phyloP scores from a whole-genome alignment of 1,140 invertebrate species.

The Streblospio benedicti region DNA sequence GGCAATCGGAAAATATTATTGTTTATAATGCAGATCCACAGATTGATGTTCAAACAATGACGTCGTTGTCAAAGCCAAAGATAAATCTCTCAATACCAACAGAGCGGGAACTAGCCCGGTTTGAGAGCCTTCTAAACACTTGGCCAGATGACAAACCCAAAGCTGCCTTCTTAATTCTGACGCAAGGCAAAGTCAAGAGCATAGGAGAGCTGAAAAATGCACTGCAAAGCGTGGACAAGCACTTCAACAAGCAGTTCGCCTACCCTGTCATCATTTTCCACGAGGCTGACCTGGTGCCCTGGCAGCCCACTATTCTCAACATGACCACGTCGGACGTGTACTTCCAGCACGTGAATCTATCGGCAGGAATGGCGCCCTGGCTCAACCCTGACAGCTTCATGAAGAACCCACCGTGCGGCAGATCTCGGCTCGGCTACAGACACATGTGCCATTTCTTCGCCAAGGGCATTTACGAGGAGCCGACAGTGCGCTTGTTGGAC shows the following conservation, averaged over 20 bases:
- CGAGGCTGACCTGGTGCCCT: not conserved
- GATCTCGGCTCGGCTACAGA: not conserved
- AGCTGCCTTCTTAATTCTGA: not conserved
- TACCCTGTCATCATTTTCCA: conserved; percentile 5
- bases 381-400: no score
- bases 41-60: no score
- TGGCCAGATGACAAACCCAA: conserved; percentile 4
- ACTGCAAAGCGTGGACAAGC: not conserved
- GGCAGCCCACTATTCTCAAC: no score
- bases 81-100: no score
- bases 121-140: not conserved
- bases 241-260: not conserved
- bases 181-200: not conserved
- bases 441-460: conserved; percentile 4
- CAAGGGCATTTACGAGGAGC: conserved; percentile 1
- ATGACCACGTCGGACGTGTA: no score
- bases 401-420: no score
- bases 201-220: not conserved
- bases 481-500: not conserved
- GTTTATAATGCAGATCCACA: no score
- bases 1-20: no score
- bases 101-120: no score
- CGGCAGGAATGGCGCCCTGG: no score
- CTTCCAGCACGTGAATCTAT: no score
- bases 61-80: no score